phyloP scores from a whole-genome alignment of 2,113 vertebrate species.

The Myiopsitta monachus region DNA sequence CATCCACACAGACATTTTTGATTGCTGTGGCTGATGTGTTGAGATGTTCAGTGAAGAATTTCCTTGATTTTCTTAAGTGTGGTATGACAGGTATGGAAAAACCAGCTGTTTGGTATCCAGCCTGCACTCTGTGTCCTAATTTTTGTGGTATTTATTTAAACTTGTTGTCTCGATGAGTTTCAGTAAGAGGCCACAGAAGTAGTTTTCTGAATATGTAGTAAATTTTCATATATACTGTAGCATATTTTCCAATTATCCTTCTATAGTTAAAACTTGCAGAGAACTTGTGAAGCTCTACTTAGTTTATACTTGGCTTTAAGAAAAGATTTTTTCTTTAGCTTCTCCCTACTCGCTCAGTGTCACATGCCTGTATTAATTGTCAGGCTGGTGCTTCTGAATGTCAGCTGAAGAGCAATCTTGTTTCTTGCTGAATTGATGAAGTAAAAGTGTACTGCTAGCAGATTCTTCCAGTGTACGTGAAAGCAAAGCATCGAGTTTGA shows the following conservation, averaged over 20 bases:
- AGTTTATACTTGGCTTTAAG: background rate
- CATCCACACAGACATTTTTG: background rate
- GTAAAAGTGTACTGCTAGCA: slow-evolving; percentile 28
- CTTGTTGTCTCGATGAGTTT: background rate
- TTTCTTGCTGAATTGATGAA: slow-evolving; percentile 53
- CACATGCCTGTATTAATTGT: slow-evolving; percentile 26
- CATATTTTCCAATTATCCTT: background rate
- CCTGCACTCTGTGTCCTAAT: background rate
- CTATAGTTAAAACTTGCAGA: background rate
- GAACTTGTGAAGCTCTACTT: background rate
- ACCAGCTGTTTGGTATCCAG: background rate
- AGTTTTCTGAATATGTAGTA: background rate
- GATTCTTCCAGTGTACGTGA: background rate
- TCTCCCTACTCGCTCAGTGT: background rate
- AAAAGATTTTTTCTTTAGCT: background rate
- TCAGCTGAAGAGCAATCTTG: slow-evolving; percentile 34
- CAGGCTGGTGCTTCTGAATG: slow-evolving; percentile 32
- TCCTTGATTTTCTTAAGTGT: background rate
- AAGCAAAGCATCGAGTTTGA: slow-evolving; percentile 15
- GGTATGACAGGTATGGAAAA: background rate
- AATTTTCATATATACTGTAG: background rate
- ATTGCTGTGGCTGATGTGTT: background rate
- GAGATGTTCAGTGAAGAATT: background rate
- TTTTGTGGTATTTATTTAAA: background rate
- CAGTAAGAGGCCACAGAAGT: background rate